Evolutionary conservation across 1,140 invertebrate species (phyloP).

Genomic region (Samia ricini): DNA sequence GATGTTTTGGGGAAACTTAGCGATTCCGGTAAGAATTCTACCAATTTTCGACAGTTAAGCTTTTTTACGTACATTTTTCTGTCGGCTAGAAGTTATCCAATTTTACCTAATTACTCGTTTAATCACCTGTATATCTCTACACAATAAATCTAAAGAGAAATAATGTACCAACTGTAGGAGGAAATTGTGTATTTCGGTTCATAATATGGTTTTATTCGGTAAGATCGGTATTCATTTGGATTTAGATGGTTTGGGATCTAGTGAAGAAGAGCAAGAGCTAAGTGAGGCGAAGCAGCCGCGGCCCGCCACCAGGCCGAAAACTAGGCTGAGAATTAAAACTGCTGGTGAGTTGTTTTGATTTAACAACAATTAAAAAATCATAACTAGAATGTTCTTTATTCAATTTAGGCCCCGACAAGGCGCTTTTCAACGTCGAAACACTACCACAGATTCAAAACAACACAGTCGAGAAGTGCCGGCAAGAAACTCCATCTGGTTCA

Average conservation of each 20-base stretch:
- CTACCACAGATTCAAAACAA: too few species aligned
- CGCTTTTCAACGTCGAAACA: too few species aligned
- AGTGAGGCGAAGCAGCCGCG: conserved; percentile 47
- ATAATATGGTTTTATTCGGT: not conserved
- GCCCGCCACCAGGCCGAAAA: conserved; percentile 61
- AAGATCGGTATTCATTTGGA: not conserved
- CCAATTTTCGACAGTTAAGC: not conserved
- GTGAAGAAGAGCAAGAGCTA: conserved; percentile 50
- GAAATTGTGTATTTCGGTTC: not conserved
- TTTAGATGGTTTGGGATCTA: conserved; percentile 63
- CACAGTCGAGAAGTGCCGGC: too few species aligned
- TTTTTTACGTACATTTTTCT: not conserved
- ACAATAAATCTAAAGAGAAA: too few species aligned
- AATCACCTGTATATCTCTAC: too few species aligned
- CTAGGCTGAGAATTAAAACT: conserved; percentile 67
- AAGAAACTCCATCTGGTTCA: too few species aligned
- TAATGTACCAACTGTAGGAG: not conserved
- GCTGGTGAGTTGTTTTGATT: conserved; percentile 40
- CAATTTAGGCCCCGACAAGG: too few species aligned
- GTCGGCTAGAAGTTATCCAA: conserved; percentile 2
- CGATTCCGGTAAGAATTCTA: conserved; percentile 49
- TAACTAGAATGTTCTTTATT: too few species aligned
- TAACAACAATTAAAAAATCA: not conserved
- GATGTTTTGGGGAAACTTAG: conserved; percentile 72
- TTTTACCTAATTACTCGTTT: not conserved